Conservation (phyloP, 2,888 invertebrate genomes). For the Orthosia cruda region DNA sequence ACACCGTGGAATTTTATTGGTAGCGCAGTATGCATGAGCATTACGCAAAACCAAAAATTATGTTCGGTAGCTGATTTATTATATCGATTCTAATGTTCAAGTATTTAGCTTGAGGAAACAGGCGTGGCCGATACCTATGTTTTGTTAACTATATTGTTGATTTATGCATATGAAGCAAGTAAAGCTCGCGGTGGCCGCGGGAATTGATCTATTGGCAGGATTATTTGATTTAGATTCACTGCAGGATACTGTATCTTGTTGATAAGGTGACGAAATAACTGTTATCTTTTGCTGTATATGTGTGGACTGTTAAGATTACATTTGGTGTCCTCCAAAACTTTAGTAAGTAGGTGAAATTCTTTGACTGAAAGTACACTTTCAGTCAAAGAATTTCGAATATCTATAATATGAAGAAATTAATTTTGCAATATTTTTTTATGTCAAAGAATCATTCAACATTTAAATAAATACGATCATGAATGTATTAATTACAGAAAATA, state of each 20-base stretch:
- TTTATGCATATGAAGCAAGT: conserved; percentile 17
- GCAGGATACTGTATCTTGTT: neutral
- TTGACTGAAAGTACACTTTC: no score
- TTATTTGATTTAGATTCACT: conserved; percentile 25
- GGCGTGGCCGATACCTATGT: conserved; percentile 11
- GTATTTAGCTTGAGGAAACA: neutral
- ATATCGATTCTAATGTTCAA: neutral
- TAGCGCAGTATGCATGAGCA: neutral
- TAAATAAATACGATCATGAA: no score
- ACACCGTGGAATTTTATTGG: no score
- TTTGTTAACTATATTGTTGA: conserved; percentile 19
- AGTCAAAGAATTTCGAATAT: no score
- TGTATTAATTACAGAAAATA: no score
- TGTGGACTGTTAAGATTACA: no score
- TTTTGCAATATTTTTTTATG: no score
- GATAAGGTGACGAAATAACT: conserved; percentile 8
- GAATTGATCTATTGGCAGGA: conserved; percentile 17
- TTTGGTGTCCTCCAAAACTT: no score
- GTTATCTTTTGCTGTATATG: no score
- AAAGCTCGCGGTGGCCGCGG: conserved; percentile 3
- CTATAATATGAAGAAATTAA: no score
- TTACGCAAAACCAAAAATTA: neutral
- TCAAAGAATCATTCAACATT: no score
- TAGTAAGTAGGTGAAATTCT: no score
- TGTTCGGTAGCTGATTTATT: neutral